A percentile compares a stretch with the other conserved stretches of the same genome.
Conservation (phyloP, 2,113 vertebrate species). For the Columba livia region DNA sequence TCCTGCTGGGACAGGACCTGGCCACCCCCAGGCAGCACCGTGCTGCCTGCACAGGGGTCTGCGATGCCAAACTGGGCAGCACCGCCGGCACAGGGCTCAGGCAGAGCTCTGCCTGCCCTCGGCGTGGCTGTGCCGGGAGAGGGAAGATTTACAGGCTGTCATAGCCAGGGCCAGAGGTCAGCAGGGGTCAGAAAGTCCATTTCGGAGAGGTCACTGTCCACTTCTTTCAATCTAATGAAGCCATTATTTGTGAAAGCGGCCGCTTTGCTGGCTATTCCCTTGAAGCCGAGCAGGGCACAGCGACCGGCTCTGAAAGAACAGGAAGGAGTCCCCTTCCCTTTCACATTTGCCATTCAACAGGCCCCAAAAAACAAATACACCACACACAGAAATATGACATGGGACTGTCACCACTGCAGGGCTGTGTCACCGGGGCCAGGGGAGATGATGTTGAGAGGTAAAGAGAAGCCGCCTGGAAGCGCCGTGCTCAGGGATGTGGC, state of each 20-base stretch:
- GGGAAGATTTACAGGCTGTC: constrained; percentile 84
- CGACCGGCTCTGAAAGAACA: constrained; percentile 65
- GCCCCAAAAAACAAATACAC: constrained; percentile 16
- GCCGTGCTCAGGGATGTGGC: fast-evolving
- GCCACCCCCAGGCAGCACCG: fast-evolving
- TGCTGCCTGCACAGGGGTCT: fast-evolving
- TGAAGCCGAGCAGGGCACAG: constrained; percentile 66
- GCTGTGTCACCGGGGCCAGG: background rate
- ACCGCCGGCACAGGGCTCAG: fast-evolving
- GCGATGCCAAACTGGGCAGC: fast-evolving
- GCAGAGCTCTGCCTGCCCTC: background rate
- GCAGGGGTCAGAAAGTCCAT: constrained; percentile 84
- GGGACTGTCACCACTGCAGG: background rate
- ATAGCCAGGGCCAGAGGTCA: constrained; percentile 80
- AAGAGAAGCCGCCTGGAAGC: background rate
- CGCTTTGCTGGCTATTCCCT: constrained; percentile 62
- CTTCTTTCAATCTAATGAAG: constrained; percentile 85
- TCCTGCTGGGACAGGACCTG: background rate
- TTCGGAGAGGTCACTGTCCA: constrained; percentile 79
- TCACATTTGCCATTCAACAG: constrained; percentile 21
- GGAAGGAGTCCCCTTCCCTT: constrained; percentile 64
- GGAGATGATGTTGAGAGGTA: fast-evolving
- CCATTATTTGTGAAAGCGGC: constrained; percentile 80
- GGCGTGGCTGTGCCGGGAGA: constrained; percentile 20
- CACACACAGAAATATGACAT: background rate